A percentile compares a stretch with the other conserved stretches of the same genome.
phyloP scores from a whole-genome alignment of 2,113 vertebrate genomes.

The Camelus bactrianus region DNA sequence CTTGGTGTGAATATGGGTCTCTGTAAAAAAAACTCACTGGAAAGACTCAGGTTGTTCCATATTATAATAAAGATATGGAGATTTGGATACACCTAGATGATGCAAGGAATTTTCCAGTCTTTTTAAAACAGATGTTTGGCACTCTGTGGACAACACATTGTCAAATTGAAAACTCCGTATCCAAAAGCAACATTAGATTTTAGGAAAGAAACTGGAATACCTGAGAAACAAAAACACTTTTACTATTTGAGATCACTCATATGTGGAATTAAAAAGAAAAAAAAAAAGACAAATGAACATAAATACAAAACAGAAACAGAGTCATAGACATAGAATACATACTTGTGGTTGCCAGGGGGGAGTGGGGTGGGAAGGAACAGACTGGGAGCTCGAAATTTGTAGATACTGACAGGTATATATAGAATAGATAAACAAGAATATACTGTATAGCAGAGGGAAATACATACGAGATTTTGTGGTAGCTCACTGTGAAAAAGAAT shows the following conservation, averaged over 20 bases:
- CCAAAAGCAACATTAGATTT: conserved; percentile 25
- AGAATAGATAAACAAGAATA: too few species aligned
- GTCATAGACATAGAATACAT: too few species aligned
- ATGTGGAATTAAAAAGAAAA: too few species aligned
- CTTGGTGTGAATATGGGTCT: not conserved
- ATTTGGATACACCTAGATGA: not conserved
- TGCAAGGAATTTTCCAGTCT: not conserved
- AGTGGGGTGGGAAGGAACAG: too few species aligned
- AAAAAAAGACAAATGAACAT: too few species aligned
- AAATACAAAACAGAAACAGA: too few species aligned
- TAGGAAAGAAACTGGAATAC: not conserved
- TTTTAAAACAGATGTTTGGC: not conserved
- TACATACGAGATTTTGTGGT: too few species aligned
- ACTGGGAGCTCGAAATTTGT: too few species aligned
- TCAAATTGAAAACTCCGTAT: not conserved
- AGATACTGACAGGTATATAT: too few species aligned
- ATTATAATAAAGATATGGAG: not conserved
- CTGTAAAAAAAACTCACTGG: not conserved
- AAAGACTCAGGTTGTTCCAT: not conserved
- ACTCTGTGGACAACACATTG: not conserved
- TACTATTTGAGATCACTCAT: not conserved
- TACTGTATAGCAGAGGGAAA: too few species aligned
- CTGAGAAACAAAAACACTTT: not conserved
- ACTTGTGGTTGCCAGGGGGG: too few species aligned
- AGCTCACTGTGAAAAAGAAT: too few species aligned